phyloP scores from a whole-genome alignment of 2,113 vertebrate species.

The Varanus komodoensis region DNA sequence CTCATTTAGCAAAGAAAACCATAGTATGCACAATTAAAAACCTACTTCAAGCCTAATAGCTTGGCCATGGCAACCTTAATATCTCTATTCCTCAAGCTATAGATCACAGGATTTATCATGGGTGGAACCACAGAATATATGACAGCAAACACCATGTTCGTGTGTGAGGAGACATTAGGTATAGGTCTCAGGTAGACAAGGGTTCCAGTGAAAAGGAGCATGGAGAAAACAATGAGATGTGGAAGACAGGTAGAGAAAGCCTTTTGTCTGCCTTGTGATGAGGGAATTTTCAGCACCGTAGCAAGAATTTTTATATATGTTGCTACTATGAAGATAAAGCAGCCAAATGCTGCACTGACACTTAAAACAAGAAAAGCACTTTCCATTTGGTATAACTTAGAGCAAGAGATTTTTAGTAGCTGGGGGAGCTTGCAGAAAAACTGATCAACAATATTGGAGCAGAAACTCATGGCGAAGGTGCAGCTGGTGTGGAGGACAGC shows the following conservation, averaged over 20 bases:
- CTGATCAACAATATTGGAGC: conserved; percentile 34
- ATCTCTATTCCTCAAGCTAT: conserved; percentile 17
- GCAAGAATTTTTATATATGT: conserved; percentile 29
- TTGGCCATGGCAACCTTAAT: not conserved
- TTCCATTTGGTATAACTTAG: conserved; percentile 14
- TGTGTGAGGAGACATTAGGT: not conserved
- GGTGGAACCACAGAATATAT: conserved; percentile 25
- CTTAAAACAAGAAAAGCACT: conserved; percentile 26
- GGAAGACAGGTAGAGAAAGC: conserved; percentile 5
- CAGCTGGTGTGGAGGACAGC: not conserved
- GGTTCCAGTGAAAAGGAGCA: not conserved
- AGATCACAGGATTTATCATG: conserved; percentile 21
- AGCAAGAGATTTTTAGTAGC: conserved; percentile 44
- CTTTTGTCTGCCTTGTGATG: conserved; percentile 1
- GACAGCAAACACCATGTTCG: not conserved
- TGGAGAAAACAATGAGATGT: conserved; percentile 20
- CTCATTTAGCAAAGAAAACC: not conserved
- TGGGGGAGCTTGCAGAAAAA: conserved; percentile 46
- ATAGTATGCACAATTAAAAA: not conserved
- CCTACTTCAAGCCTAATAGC: not conserved
- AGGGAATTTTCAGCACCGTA: conserved; percentile 22
- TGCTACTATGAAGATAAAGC: conserved; percentile 20
- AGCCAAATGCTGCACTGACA: not conserved
- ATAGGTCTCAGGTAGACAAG: conserved; percentile 11
- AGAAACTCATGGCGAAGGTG: conserved; percentile 9